These are phyloP conservation scores for Pandemis corylana DNA, from an alignment of 2,888 invertebrate genomes.

Conservation along the genomic window DNA sequence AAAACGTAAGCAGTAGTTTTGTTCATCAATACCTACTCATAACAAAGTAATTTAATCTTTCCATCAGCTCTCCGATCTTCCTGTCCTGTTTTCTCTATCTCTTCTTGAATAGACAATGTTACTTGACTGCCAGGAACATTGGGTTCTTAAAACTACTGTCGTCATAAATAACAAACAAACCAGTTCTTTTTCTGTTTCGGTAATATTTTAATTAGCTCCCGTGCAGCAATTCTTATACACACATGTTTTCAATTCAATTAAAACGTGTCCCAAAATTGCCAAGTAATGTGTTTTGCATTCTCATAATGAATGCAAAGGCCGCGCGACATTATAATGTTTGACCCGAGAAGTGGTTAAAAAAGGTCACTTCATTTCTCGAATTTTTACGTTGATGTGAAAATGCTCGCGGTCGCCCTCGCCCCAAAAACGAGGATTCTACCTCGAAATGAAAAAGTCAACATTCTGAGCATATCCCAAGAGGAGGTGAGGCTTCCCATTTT, in stretches of 20 bases:
- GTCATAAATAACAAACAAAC: too few relatives aligned
- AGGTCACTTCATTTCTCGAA: conserved; percentile 27
- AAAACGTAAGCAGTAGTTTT: neutral
- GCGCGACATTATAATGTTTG: conserved; percentile 37
- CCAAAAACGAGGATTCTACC: neutral
- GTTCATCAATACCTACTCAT: neutral
- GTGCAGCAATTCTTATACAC: too few relatives aligned
- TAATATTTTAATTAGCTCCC: too few relatives aligned
- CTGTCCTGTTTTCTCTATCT: neutral
- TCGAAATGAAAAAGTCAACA: conserved; percentile 27
- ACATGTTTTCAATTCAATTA: conserved; percentile 6
- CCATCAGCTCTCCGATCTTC: neutral
- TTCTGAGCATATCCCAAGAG: conserved; percentile 8
- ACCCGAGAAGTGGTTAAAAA: conserved; percentile 23
- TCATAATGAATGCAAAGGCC: conserved; percentile 2
- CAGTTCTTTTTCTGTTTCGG: too few relatives aligned
- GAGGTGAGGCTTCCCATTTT: conserved; percentile 31
- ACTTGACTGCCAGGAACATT: too few relatives aligned
- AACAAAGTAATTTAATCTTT: neutral
- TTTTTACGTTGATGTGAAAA: conserved; percentile 34
- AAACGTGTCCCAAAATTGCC: conserved; percentile 15
- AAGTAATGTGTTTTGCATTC: neutral
- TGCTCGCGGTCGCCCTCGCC: conserved; percentile 25
- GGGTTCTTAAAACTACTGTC: too few relatives aligned
- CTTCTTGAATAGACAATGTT: too few relatives aligned